These are phyloP conservation scores for Probosciger aterrimus DNA, from an alignment of 2,113 vertebrate species.

Conservation along the genomic window DNA sequence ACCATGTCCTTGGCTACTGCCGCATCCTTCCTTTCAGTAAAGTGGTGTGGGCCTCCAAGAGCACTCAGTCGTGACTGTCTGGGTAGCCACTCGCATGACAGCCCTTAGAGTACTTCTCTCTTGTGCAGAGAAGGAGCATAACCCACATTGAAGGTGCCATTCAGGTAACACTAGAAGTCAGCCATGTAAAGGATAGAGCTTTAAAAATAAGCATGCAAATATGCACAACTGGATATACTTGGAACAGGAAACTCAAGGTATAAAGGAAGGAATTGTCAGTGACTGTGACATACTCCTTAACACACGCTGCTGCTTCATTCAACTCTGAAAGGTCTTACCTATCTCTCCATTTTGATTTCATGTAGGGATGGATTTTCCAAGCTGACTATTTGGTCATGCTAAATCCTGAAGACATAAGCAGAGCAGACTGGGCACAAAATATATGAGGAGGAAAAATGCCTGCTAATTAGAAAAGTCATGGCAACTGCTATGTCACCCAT, in stretches of 20 bases:
- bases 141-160: fast-evolving
- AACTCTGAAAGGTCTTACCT: background rate
- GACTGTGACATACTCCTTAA: background rate
- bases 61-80: fast-evolving
- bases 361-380: background rate
- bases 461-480: background rate
- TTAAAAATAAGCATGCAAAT: background rate
- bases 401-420: background rate
- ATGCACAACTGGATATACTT: no score
- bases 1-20: background rate
- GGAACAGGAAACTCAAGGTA: background rate
- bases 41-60: fast-evolving
- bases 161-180: background rate
- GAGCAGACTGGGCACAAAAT: background rate
- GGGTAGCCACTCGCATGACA: fast-evolving
- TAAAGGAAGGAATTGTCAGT: background rate
- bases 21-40: background rate
- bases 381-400: background rate
- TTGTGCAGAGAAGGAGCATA: background rate
- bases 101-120: background rate
- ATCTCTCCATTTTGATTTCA: background rate
- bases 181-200: fast-evolving
- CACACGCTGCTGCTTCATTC: background rate
- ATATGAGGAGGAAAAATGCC: background rate
- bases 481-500: background rate